phyloP scores from a whole-genome alignment of 1,140 invertebrate genomes.

The Octopus bimaculoides region DNA sequence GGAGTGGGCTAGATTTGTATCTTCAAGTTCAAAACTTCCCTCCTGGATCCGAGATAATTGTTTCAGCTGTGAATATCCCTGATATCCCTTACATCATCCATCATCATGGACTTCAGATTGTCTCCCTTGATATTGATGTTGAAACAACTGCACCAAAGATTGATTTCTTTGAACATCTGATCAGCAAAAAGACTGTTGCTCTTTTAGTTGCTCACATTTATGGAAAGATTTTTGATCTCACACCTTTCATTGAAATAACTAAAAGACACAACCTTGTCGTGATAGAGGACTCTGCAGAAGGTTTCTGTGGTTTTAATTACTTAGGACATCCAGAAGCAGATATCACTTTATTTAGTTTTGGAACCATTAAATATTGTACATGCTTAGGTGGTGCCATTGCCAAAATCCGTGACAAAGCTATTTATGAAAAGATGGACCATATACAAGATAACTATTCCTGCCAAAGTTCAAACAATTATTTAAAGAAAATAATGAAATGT shows the following conservation, averaged over 20 bases:
- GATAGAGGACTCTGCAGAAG: slow-evolving; percentile 57
- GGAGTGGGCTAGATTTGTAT: slow-evolving; percentile 54
- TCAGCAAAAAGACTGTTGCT: slow-evolving; percentile 51
- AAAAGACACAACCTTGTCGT: slow-evolving; percentile 41
- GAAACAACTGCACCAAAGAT: slow-evolving; percentile 50
- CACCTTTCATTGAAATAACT: slow-evolving; percentile 47
- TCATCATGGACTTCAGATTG: slow-evolving; percentile 47
- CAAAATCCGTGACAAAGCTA: slow-evolving; percentile 44
- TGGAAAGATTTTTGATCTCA: slow-evolving; percentile 49
- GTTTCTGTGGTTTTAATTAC: slow-evolving; percentile 52
- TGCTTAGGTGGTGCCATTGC: slow-evolving; percentile 54
- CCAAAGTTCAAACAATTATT: slow-evolving; percentile 43
- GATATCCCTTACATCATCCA: slow-evolving; percentile 51
- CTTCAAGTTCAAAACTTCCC: slow-evolving; percentile 49
- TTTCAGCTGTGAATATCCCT: slow-evolving; percentile 58
- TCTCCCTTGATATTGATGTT: slow-evolving; percentile 53
- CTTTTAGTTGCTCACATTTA: slow-evolving; percentile 54
- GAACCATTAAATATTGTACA: slow-evolving; percentile 55
- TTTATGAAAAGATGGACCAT: slow-evolving; percentile 45
- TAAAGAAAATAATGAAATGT: slow-evolving; percentile 52
- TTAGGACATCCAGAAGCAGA: slow-evolving; percentile 51
- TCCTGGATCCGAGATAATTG: slow-evolving; percentile 54
- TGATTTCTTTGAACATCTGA: slow-evolving; percentile 43
- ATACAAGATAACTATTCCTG: slow-evolving; percentile 37
- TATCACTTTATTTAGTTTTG: slow-evolving; percentile 56